phyloP scores from a whole-genome alignment of 37 sponge, comb jelly and placozoan genomes.

The Crambe crambe region DNA sequence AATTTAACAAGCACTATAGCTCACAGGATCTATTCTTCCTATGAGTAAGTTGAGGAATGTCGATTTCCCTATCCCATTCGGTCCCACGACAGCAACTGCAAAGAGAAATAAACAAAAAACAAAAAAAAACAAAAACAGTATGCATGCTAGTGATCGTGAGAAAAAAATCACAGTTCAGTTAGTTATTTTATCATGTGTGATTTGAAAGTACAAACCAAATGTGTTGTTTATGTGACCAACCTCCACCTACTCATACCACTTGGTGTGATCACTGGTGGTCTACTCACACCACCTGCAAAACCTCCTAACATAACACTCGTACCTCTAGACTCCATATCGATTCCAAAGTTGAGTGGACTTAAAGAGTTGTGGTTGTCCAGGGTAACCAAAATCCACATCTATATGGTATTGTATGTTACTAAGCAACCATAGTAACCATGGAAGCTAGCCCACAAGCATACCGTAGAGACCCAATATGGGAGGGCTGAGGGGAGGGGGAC shows the following conservation, averaged over 20 bases:
- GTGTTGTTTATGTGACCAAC: too few relatives aligned
- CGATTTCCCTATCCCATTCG: conserved; percentile 97
- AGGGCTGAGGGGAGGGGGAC: conserved; percentile 92
- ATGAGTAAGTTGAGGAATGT: conserved; percentile 93
- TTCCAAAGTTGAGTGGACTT: conserved; percentile 89
- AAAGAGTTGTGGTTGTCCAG: conserved; percentile 70
- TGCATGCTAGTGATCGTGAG: too few relatives aligned
- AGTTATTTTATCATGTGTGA: too few relatives aligned
- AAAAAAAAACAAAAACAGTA: too few relatives aligned
- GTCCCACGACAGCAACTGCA: conserved; percentile 96
- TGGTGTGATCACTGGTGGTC: too few relatives aligned
- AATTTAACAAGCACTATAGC: too few relatives aligned
- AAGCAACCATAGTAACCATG: not conserved
- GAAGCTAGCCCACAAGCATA: conserved; percentile 21
- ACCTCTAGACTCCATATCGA: conserved; percentile 94
- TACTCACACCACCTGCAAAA: too few relatives aligned
- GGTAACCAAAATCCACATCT: conserved; percentile 93
- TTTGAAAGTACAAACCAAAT: too few relatives aligned
- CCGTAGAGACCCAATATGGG: conserved; percentile 96
- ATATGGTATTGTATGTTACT: too few relatives aligned
- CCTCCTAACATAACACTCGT: too few relatives aligned
- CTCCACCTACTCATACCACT: too few relatives aligned
- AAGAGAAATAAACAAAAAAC: conserved; percentile 3
- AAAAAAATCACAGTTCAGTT: too few relatives aligned
- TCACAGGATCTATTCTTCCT: conserved; percentile 81